A percentile compares a stretch with the other conserved stretches of the same genome.
Evolutionary conservation across 2,113 vertebrate genomes (phyloP).

Genomic region (Cavia aperea): DNA sequence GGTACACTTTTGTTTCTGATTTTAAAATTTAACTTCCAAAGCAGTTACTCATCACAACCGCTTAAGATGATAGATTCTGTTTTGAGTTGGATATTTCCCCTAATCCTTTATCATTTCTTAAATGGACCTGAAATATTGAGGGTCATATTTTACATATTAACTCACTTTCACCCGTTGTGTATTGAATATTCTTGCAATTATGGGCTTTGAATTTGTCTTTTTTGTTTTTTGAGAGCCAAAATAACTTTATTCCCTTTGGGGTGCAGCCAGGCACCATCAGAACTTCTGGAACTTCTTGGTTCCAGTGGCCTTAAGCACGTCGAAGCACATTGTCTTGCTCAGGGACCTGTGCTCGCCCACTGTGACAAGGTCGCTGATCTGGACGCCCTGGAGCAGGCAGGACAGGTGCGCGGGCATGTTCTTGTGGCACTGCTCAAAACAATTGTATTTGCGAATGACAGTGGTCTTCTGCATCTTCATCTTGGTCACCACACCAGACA

Average conservation of each 20-base stretch:
- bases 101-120: constrained; percentile 7
- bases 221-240: background rate
- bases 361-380: constrained; percentile 87
- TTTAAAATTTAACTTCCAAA: constrained; percentile 21
- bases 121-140: constrained; percentile 4
- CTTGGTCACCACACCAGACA: constrained; percentile 69
- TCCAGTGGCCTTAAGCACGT: constrained; percentile 92
- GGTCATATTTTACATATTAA: background rate
- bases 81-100: background rate
- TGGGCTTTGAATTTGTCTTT: background rate
- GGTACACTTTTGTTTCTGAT: background rate
- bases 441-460: constrained; percentile 98
- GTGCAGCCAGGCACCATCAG: fast-evolving
- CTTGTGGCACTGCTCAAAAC: constrained; percentile 98
- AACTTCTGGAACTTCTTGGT: constrained; percentile 86
- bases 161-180: background rate
- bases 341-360: constrained; percentile 93
- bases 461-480: constrained; percentile 99
- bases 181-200: constrained; percentile 27
- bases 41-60: background rate
- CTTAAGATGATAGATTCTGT: background rate
- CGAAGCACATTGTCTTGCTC: constrained; percentile 93
- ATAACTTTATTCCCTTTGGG: constrained; percentile 52
- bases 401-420: constrained; percentile 97
- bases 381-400: constrained; percentile 91